A percentile compares a stretch with the other conserved stretches of the same genome.
Evolutionary conservation across 2,888 invertebrate genomes (phyloP).

Genomic region (Gandaritis pyraliata): DNA sequence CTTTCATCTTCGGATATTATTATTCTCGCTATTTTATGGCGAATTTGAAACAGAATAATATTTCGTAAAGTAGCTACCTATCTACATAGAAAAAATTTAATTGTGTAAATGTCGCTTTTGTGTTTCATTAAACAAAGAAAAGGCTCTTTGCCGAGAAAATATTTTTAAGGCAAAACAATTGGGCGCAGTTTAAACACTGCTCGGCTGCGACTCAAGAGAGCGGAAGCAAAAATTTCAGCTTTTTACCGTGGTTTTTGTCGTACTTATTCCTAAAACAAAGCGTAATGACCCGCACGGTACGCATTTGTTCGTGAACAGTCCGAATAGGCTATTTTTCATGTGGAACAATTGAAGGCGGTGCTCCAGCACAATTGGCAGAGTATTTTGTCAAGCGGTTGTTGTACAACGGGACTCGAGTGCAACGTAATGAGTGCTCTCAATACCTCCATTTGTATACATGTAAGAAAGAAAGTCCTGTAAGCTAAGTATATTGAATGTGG

Average conservation of each 20-base stretch:
- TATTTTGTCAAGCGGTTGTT: constrained; percentile 83
- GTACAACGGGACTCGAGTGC: constrained; percentile 64
- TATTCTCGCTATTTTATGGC: constrained; percentile 53
- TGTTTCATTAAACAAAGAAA: constrained; percentile 43
- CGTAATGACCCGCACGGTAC: constrained; percentile 83
- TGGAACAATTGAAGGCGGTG: constrained; percentile 82
- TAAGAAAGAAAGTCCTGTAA: constrained; percentile 16
- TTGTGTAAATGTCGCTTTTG: constrained; percentile 45
- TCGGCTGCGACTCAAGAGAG: constrained; percentile 68
- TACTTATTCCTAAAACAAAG: constrained; percentile 82
- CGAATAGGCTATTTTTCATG: constrained; percentile 83
- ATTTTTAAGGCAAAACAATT: constrained; percentile 68
- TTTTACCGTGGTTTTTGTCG: constrained; percentile 75
- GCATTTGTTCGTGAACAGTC: constrained; percentile 83
- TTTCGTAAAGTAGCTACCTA: constrained; percentile 9
- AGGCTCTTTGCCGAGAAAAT: constrained; percentile 49
- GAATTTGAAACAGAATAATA: constrained; percentile 37
- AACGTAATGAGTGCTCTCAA: constrained; percentile 74
- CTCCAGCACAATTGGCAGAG: constrained; percentile 81
- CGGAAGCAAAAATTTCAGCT: constrained; percentile 73
- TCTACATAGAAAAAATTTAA: constrained; percentile 32
- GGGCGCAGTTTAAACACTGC: constrained; percentile 66
- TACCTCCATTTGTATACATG: constrained; percentile 50
- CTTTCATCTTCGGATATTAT: constrained; percentile 63
- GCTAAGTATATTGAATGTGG: neutral